These are phyloP conservation scores for Drosophila austrosaltans DNA, from an alignment of 2,888 invertebrate genomes.

Conservation along the genomic window DNA sequence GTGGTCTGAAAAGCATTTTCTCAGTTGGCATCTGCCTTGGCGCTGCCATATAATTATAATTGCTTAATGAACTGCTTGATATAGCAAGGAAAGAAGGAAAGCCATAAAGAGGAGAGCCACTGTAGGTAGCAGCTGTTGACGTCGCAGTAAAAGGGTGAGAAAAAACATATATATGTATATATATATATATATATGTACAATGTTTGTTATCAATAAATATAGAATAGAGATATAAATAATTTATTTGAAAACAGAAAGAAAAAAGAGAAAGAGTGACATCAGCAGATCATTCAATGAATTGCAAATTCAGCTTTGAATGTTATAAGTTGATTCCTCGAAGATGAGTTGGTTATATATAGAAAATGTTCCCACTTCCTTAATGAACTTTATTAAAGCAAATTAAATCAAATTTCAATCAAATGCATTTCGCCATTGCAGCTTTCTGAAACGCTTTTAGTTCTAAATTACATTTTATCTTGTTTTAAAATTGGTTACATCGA, in stretches of 20 bases:
- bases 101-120: neutral
- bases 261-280: neutral
- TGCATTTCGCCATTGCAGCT: neutral
- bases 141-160: neutral
- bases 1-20: neutral
- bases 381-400: too few species aligned
- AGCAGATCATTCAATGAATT: neutral
- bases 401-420: too few species aligned
- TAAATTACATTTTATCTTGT: neutral
- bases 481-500: neutral
- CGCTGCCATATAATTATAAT: conserved; percentile 67
- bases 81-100: neutral
- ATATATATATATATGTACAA: neutral
- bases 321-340: too few species aligned
- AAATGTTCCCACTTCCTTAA: too few species aligned
- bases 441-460: neutral
- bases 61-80: conserved; percentile 62
- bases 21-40: conserved; percentile 41
- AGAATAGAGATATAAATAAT: neutral
- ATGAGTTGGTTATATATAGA: too few species aligned
- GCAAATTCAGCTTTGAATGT: too few species aligned
- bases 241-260: neutral
- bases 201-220: neutral
- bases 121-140: neutral
- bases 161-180: neutral